Percentiles rank a stretch among this genome's conserved stretches.
phyloP scores from a whole-genome alignment of 2,888 invertebrate genomes.

The Eupithecia inturbata region DNA sequence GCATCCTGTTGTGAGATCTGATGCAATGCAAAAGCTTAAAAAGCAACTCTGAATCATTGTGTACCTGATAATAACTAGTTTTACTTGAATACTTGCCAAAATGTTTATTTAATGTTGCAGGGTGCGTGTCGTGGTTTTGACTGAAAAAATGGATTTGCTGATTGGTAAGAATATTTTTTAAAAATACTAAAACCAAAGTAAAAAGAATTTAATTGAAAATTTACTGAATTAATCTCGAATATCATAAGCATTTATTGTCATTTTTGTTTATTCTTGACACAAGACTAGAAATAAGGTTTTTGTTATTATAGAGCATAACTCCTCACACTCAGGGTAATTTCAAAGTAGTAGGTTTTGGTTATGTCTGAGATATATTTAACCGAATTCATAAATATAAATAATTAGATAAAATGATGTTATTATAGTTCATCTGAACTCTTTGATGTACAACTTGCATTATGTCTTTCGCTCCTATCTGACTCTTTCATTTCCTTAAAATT shows the following conservation, averaged over 20 bases:
- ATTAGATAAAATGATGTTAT: slow-evolving; percentile 52
- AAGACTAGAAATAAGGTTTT: too few relatives aligned
- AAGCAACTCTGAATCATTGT: slow-evolving; percentile 62
- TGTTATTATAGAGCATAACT: too few relatives aligned
- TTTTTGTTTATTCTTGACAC: background rate
- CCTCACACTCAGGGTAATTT: too few relatives aligned
- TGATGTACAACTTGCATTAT: slow-evolving; percentile 62
- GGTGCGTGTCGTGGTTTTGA: background rate
- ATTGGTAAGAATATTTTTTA: background rate
- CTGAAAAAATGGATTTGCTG: background rate
- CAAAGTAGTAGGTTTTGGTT: too few relatives aligned
- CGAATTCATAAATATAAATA: background rate
- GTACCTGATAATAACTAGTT: background rate
- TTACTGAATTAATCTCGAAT: too few relatives aligned
- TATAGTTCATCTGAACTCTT: slow-evolving; percentile 69
- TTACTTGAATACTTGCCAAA: background rate
- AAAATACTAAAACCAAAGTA: background rate
- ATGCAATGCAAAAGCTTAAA: slow-evolving; percentile 62
- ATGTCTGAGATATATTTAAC: too few relatives aligned
- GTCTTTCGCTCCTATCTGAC: slow-evolving; percentile 85
- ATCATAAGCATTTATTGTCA: too few relatives aligned
- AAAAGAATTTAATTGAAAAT: too few relatives aligned
- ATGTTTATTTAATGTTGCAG: background rate
- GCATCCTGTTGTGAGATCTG: slow-evolving; percentile 70
- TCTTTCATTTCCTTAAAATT: background rate